Conservation (phyloP, 2,888 invertebrate genomes). For the Sinelater perroti region DNA sequence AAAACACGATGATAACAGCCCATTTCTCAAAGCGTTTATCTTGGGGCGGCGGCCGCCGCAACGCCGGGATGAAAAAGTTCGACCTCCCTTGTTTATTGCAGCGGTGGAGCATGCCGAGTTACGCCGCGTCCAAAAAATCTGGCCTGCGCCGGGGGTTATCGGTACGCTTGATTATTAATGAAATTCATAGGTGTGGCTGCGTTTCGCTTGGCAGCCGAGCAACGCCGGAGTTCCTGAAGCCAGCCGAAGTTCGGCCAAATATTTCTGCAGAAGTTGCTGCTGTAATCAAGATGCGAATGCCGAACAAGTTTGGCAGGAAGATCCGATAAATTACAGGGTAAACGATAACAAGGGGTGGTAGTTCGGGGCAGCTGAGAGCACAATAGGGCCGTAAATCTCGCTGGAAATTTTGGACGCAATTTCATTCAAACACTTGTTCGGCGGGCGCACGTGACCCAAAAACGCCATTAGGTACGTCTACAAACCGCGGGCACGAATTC, state of each 20-base stretch:
- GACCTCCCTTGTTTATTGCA: no score
- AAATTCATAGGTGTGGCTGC: conserved; percentile 7
- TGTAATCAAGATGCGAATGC: background rate
- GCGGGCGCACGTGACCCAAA: conserved; percentile 48
- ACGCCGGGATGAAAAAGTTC: no score
- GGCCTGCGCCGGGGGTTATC: conserved; percentile 17
- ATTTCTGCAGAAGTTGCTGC: no score
- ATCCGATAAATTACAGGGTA: conserved; percentile 7
- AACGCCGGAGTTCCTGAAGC: no score
- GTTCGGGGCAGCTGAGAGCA: conserved; percentile 15
- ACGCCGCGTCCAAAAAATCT: no score
- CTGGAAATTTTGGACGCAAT: conserved; percentile 27
- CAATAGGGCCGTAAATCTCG: conserved; percentile 31
- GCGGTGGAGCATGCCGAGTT: no score
- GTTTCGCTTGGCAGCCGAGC: no score
- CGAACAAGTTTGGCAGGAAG: background rate
- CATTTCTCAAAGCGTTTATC: no score
- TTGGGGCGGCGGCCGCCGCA: no score
- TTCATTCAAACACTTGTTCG: conserved; percentile 36
- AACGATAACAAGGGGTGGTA: conserved; percentile 6
- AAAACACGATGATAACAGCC: no score
- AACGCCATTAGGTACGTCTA: conserved; percentile 48
- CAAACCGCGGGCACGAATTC: conserved; percentile 48
- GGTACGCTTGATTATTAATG: conserved; percentile 20
- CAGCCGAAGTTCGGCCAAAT: no score